A percentile compares a stretch with the other conserved stretches of the same genome.
These are phyloP conservation scores for Terrapene triunguis DNA, from an alignment of 2,113 vertebrate genomes.

Conservation along the genomic window DNA sequence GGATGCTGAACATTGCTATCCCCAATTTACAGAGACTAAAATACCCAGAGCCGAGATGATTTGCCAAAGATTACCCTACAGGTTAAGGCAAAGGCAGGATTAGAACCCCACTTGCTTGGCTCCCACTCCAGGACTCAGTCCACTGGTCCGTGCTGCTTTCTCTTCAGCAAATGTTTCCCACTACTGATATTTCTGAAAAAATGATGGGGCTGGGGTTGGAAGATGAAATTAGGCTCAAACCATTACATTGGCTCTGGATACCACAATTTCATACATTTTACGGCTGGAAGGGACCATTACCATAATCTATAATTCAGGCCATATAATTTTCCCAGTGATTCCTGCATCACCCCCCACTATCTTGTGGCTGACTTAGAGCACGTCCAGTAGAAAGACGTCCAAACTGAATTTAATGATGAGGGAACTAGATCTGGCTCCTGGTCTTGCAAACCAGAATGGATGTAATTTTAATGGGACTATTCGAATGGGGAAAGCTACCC, in stretches of 20 bases:
- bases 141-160: neutral
- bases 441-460: neutral
- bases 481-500: neutral
- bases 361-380: neutral
- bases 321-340: neutral
- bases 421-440: neutral
- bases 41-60: neutral
- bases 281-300: neutral
- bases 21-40: neutral
- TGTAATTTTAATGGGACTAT: neutral
- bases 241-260: neutral
- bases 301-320: neutral
- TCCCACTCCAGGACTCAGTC: neutral
- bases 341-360: neutral
- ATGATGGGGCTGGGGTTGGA: neutral
- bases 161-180: neutral
- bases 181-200: neutral
- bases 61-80: neutral
- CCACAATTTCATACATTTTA: rapidly evolving
- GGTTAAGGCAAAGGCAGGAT: neutral
- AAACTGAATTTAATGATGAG: neutral
- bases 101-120: neutral
- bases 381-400: neutral
- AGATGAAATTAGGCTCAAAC: neutral
- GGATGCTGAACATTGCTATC: neutral